Base-by-base conservation (phyloP, 2,888 invertebrate genomes). In the Megaustenia siamemsis region DNA sequence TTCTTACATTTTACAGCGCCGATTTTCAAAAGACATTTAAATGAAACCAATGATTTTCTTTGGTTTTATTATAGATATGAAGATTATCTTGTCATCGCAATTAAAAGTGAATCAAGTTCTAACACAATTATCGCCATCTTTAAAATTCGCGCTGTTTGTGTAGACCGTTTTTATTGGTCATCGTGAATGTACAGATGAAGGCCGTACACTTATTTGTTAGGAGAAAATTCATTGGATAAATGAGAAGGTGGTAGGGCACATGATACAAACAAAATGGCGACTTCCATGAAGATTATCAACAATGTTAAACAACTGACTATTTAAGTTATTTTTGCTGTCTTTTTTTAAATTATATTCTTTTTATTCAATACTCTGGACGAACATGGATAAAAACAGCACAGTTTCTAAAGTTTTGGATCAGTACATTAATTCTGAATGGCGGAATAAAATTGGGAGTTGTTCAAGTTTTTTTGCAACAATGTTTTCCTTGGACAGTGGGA, bases 401-500 rank as follows among this genome's bases (percentile, higher is more conserved):
- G 15, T 69, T 38, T 12, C 60, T n/a, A 56, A 73, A 79, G 76
- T 79, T 43, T 32, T 86, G 60, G 63, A 78, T 35, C 2, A 66
- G 28, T 45, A 38, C 28, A 56, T 69, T 24, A 68, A 68, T 56
- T 32, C 32, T 24, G 53, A 81, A 71, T 45, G 40, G 56, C n/a
- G 56, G 45, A 53, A 76, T 6, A 81, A 53, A 68, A 43, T 63
- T 28, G 35, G n/a, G 81, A 85, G 28, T 63, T 85, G n/a, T 76
- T 81, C 40, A 89, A 87, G 79, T 90, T 88, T 87, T 93, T 93
- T 88, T 92, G 92, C 85, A 92, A 93, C 86, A 90, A 92, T 89
- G 77, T 93, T 38, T 90, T 89, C 79, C 86, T 92, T 63, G 93
- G 93, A 15, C 93, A 93, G 86, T 93, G 93, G 93, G 93, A 93